Evolutionary conservation across 2,888 invertebrate genomes (phyloP).

Genomic region (Parnassius mnemosyne): DNA sequence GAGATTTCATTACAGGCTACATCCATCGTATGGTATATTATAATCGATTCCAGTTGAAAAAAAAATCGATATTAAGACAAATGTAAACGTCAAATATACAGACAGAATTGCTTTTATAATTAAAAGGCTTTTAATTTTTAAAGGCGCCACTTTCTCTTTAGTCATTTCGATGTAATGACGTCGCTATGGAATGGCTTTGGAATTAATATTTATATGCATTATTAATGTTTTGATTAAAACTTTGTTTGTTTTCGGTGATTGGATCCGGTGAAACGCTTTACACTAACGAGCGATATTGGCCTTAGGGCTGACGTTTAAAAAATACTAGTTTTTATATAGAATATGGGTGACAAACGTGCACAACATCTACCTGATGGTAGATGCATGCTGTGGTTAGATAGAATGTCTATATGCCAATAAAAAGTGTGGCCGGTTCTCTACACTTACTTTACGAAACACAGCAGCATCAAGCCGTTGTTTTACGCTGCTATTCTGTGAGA

Average conservation of each 20-base stretch:
- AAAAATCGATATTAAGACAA: too few species aligned
- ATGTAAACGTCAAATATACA: background rate
- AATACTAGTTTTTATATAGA: background rate
- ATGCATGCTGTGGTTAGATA: too few species aligned
- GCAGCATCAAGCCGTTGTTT: too few species aligned
- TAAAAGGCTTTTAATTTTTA: background rate
- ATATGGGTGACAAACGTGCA: background rate
- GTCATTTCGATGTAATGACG: background rate
- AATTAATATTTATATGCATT: constrained; percentile 4
- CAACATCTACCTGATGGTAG: too few species aligned
- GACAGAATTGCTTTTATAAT: constrained; percentile 2
- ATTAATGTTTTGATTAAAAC: constrained; percentile 10
- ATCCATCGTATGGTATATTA: too few species aligned
- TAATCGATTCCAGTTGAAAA: too few species aligned
- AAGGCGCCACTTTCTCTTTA: constrained; percentile 5
- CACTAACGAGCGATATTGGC: background rate
- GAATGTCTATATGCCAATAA: too few species aligned
- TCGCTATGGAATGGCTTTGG: background rate
- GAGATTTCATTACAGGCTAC: too few species aligned
- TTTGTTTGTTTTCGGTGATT: background rate
- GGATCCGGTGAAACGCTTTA: background rate
- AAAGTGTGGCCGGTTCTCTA: too few species aligned
- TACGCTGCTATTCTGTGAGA: too few species aligned
- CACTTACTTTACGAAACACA: too few species aligned
- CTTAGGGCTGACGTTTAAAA: background rate